Base-by-base conservation (phyloP, 2,888 invertebrate species). In the Heliconius erato region DNA sequence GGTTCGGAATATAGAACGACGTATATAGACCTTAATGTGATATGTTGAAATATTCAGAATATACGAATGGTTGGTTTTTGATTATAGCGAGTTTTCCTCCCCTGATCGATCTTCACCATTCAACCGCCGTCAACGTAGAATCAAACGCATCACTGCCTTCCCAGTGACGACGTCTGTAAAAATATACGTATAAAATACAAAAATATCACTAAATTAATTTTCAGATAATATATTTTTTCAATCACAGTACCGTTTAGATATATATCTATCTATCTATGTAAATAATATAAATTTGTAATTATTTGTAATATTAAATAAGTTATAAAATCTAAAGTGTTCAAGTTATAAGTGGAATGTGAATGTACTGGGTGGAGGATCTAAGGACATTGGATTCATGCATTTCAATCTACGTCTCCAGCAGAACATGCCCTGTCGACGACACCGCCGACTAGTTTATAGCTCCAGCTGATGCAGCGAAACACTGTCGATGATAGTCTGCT, bases 401-500 rank as follows among this genome's bases (percentile, higher is more conserved):
- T 87, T 87, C 84, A 85, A 83, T 87, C 87, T 79, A 87, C 85
- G 80, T 81, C 91, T 90, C 88, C 89, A 88, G 86, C 88, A 87
- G 91, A 92, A 88, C 91, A 94, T 92, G 93, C 88, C 87, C 90
- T 91, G 92, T 91, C 96, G 91, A 94, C 93, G 95, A 87, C 93
- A 92, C 85, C 95, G 95, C 92, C 96, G 92, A 94, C 94, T 91
- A 86, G 87, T 93, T 93, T 91, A 90, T 91, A 90, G 88, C 86
- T 91, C 90, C 91, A 94, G 94, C 93, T 94, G 94, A 94, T 94
- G 93, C 92, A 88, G 92, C 90, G 88, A 93, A 85, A 91, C 92
- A 90, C 93, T 94, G 95, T 96, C 96, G 92, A 96, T 96, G 96
- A 95, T 96, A 96, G 94, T 96, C 94, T 96, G 94, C 92, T 95